Evolutionary conservation across 2,888 invertebrate species (phyloP).

Genomic region (Oscheius sp.): DNA sequence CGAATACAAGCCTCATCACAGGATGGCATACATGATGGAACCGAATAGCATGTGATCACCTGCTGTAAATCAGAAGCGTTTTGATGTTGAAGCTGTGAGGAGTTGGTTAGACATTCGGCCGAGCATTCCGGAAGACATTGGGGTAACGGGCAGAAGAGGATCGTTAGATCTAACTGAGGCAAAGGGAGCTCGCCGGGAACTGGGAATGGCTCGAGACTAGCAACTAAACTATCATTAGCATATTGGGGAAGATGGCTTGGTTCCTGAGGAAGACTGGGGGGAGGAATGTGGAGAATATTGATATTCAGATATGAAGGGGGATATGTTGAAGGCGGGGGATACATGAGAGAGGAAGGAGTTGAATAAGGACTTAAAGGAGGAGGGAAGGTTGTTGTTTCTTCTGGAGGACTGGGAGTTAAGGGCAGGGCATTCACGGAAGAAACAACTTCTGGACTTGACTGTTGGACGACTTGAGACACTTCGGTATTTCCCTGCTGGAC

Average conservation of each 20-base stretch:
- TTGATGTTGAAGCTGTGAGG: neutral
- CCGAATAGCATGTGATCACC: constrained; percentile 37
- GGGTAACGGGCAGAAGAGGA: constrained; percentile 37
- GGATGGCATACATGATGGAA: constrained; percentile 49
- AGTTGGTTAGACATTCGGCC: constrained; percentile 10
- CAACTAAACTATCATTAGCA: neutral
- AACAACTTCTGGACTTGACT: no score
- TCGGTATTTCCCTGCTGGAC: no score
- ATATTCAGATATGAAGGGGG: neutral
- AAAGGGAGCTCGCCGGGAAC: neutral
- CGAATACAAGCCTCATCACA: constrained; percentile 40
- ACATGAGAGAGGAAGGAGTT: no score
- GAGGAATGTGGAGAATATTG: neutral
- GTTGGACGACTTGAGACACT: no score
- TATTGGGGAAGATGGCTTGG: neutral
- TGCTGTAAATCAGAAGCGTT: neutral
- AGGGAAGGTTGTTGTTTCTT: no score
- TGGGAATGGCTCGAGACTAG: neutral
- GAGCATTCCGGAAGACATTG: constrained; percentile 15
- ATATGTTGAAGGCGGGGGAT: no score
- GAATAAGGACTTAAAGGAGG: no score
- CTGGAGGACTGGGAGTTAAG: no score
- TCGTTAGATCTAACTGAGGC: constrained; percentile 11
- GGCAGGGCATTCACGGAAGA: no score
- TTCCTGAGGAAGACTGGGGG: neutral